phyloP scores from a whole-genome alignment of 1,140 invertebrate genomes.

The Neodiprion virginianus region DNA sequence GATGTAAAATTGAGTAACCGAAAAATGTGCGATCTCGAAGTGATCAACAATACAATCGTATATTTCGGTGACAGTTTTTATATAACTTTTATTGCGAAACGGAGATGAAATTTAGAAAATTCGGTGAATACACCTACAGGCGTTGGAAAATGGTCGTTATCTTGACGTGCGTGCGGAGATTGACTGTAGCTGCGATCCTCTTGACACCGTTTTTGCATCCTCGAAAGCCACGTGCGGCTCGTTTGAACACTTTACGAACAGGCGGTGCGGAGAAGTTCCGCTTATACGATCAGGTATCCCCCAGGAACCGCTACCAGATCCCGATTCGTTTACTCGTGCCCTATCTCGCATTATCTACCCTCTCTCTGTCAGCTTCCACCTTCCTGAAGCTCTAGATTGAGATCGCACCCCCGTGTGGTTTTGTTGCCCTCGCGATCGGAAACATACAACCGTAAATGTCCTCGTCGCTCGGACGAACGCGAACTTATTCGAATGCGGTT shows the following conservation, averaged over 20 bases:
- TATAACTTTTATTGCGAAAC: no score
- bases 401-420: neutral
- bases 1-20: no score
- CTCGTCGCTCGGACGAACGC: no score
- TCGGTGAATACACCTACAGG: neutral
- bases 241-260: conserved; percentile 24
- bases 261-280: neutral
- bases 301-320: no score
- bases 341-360: neutral
- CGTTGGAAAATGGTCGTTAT: neutral
- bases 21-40: no score
- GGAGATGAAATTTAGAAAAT: no score
- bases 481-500: neutral
- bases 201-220: conserved; percentile 2
- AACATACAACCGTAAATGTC: no score
- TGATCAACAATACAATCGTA: no score
- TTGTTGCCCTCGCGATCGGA: no score
- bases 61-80: no score
- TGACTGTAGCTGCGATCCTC: neutral
- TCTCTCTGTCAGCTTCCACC: neutral
- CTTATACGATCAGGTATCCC: conserved; percentile 12
- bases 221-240: conserved; percentile 34
- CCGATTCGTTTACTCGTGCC: neutral
- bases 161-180: conserved; percentile 6
- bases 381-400: neutral